phyloP scores from a whole-genome alignment of 2,797 vertebrate species.

The Kryptolebias ocellatus region DNA sequence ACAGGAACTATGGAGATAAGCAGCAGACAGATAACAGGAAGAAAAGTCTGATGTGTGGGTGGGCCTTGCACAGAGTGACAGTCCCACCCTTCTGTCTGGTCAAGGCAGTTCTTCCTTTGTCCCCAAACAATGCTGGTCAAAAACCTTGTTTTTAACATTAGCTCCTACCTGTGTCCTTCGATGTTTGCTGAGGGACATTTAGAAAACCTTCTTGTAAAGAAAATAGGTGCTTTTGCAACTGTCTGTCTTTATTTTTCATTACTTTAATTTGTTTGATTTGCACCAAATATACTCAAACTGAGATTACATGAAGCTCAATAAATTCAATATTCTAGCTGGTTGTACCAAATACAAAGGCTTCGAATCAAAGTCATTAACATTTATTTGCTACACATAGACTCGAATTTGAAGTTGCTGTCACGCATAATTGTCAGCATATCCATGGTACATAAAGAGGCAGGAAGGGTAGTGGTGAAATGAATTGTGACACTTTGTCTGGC shows the following conservation, averaged over 20 bases:
- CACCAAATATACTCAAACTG: conserved; percentile 3
- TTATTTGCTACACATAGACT: too few relatives aligned
- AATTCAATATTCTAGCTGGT: conserved; percentile 1
- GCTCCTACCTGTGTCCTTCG: conserved; percentile 7
- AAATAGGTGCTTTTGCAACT: not conserved
- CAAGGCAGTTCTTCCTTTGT: conserved; percentile 22
- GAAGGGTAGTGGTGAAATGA: too few relatives aligned
- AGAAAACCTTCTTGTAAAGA: not conserved
- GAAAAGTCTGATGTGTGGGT: conserved; percentile 36
- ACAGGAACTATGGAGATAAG: conserved; percentile 57
- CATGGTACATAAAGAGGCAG: too few relatives aligned
- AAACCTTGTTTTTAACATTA: conserved; percentile 11
- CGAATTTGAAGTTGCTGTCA: not conserved
- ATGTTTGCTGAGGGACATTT: not conserved
- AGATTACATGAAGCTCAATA: not conserved
- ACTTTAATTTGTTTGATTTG: not conserved
- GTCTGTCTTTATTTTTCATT: not conserved
- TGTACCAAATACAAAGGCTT: not conserved
- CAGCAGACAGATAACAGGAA: conserved; percentile 41
- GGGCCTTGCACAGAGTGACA: conserved; percentile 40
- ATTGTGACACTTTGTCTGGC: too few relatives aligned
- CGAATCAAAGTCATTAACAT: not conserved
- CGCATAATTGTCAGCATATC: not conserved
- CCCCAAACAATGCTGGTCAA: conserved; percentile 39
- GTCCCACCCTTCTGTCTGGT: conserved; percentile 6